Conservation (phyloP, 2,797 vertebrate species). For the Sciaenops ocellatus region DNA sequence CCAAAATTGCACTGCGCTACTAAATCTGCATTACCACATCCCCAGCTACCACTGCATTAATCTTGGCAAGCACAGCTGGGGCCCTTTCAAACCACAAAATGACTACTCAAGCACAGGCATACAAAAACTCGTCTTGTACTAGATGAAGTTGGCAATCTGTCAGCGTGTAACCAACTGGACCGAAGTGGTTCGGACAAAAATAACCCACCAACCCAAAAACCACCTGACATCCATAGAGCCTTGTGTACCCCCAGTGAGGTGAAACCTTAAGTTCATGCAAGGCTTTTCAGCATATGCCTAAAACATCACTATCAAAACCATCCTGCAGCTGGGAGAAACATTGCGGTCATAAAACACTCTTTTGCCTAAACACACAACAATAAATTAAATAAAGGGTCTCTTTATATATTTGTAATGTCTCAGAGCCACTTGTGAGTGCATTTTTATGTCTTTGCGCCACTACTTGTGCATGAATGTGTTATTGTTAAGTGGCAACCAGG, state of each 20-base stretch:
- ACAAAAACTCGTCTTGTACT: conserved; percentile 37
- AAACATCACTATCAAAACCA: background rate
- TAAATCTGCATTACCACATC: conserved; percentile 26
- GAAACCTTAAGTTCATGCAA: conserved; percentile 12
- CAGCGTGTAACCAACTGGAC: conserved; percentile 5
- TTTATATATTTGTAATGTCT: conserved; percentile 1
- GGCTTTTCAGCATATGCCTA: conserved; percentile 2
- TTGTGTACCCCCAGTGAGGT: background rate
- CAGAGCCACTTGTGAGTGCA: conserved; percentile 22
- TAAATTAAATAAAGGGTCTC: background rate
- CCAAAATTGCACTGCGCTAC: conserved; percentile 23
- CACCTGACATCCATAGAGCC: background rate
- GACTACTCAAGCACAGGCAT: conserved; percentile 6
- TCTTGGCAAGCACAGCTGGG: conserved; percentile 22
- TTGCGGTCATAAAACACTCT: conserved; percentile 4
- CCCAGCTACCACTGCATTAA: conserved; percentile 14
- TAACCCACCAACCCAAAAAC: background rate
- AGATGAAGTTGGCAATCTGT: conserved; percentile 26
- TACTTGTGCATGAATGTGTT: conserved; percentile 60
- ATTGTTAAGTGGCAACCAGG: conserved; percentile 60
- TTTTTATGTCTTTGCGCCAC: conserved; percentile 46
- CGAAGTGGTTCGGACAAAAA: conserved; percentile 19
- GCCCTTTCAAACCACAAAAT: conserved; percentile 22
- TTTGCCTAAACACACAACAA: background rate
- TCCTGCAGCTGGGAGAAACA: conserved; percentile 1